Evolutionary conservation across 2,888 invertebrate genomes (phyloP).

Genomic region (Rotaria magnacalcarata): DNA sequence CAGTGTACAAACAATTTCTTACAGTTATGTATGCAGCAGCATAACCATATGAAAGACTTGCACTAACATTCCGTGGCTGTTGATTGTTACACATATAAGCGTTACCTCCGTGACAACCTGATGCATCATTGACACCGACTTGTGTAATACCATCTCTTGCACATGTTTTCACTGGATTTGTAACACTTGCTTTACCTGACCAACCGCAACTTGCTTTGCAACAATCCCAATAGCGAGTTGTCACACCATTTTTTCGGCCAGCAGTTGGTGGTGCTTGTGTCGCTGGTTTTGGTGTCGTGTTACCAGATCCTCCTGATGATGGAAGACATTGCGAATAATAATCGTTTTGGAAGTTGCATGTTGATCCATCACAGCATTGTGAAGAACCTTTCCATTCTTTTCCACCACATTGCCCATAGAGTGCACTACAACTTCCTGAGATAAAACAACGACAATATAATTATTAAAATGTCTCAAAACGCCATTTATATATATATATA

Average conservation of each 20-base stretch:
- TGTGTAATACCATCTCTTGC: neutral
- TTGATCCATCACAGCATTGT: neutral
- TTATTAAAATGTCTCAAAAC: too few species aligned
- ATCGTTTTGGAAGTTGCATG: neutral
- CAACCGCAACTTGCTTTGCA: conserved; percentile 48
- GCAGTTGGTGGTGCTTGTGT: neutral
- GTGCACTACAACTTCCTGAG: neutral
- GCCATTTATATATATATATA: too few species aligned
- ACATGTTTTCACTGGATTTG: conserved; percentile 9
- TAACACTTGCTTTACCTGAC: conserved; percentile 46
- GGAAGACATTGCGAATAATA: neutral
- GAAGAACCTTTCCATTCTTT: too few species aligned
- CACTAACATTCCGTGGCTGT: conserved; percentile 47
- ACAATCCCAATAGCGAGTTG: conserved; percentile 48
- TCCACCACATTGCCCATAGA: conserved; percentile 3
- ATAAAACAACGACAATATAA: too few species aligned
- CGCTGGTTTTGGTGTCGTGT: neutral
- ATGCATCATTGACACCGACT: conserved; percentile 37
- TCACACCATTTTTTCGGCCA: conserved; percentile 38
- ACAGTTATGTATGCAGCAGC: conserved; percentile 47
- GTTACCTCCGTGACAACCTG: conserved; percentile 46
- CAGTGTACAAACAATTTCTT: neutral
- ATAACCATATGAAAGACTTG: conserved; percentile 47
- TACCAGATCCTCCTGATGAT: neutral
- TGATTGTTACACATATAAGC: conserved; percentile 43